A percentile compares a stretch with the other conserved stretches of the same genome.
phyloP scores from a whole-genome alignment of 2,797 vertebrate genomes.

The Oryzias sinensis region DNA sequence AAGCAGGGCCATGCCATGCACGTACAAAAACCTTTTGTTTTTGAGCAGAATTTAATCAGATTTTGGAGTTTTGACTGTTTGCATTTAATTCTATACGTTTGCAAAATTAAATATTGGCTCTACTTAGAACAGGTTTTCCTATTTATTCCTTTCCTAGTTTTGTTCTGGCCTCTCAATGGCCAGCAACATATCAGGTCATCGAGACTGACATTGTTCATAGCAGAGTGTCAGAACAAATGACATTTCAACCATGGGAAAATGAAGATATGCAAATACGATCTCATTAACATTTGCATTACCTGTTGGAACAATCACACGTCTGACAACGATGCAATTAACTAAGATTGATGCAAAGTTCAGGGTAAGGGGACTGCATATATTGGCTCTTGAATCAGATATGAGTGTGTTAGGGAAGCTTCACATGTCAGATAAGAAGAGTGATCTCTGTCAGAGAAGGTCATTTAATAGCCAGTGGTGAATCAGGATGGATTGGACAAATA shows the following conservation, averaged over 20 bases:
- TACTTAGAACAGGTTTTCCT: constrained; percentile 16
- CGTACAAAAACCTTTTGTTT: constrained; percentile 1
- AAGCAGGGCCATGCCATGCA: constrained; percentile 8
- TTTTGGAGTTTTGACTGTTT: background rate
- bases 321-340: constrained; percentile 98
- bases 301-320: constrained; percentile 96
- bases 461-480: constrained; percentile 21
- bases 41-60: constrained; percentile 3
- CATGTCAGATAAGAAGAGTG: constrained; percentile 52
- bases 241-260: constrained; percentile 98
- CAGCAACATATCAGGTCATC: constrained; percentile 92
- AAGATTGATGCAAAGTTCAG: constrained; percentile 99
- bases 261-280: constrained; percentile 98
- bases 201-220: constrained; percentile 94
- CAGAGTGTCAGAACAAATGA: constrained; percentile 96
- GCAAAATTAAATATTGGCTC: constrained; percentile 12
- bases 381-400: constrained; percentile 62
- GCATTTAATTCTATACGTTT: constrained; percentile 19
- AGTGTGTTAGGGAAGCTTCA: constrained; percentile 26
- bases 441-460: constrained; percentile 70
- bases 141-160: constrained; percentile 60
- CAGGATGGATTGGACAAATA: too few species aligned
- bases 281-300: constrained; percentile 99
- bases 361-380: constrained; percentile 79
- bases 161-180: constrained; percentile 87